phyloP scores from a whole-genome alignment of 2,113 vertebrate genomes.

The Spermophilus dauricus region DNA sequence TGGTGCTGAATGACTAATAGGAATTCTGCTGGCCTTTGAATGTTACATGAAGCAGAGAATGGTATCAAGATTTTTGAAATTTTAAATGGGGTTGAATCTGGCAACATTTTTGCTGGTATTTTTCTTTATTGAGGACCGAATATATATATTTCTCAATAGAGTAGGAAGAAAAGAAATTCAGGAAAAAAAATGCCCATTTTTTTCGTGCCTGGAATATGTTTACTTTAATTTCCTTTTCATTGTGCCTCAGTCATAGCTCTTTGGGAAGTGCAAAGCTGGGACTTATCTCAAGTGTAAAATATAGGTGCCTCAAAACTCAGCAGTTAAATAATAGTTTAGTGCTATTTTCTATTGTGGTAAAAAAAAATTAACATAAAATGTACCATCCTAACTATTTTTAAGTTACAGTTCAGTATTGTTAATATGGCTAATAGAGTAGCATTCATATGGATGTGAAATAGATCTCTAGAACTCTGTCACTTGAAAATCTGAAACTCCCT shows the following conservation, averaged over 20 bases:
- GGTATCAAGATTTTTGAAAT: background rate
- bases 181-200: background rate
- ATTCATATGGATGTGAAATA: background rate
- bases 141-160: background rate
- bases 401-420: background rate
- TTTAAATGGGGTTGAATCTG: background rate
- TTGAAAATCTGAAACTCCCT: background rate
- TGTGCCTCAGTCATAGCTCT: background rate
- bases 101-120: background rate
- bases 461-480: background rate
- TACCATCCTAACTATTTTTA: background rate
- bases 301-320: background rate
- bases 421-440: background rate
- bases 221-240: background rate
- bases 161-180: background rate
- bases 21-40: background rate
- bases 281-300: background rate
- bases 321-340: slow-evolving; percentile 4
- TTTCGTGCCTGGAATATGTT: background rate
- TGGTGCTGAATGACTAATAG: background rate
- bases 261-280: background rate
- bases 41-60: background rate
- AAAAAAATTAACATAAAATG: background rate
- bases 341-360: background rate
- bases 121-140: background rate